Percentiles rank a stretch among this genome's conserved stretches.
These are phyloP conservation scores for Cyrtonyx montezumae DNA, from an alignment of 2,113 vertebrate species.

Conservation along the genomic window DNA sequence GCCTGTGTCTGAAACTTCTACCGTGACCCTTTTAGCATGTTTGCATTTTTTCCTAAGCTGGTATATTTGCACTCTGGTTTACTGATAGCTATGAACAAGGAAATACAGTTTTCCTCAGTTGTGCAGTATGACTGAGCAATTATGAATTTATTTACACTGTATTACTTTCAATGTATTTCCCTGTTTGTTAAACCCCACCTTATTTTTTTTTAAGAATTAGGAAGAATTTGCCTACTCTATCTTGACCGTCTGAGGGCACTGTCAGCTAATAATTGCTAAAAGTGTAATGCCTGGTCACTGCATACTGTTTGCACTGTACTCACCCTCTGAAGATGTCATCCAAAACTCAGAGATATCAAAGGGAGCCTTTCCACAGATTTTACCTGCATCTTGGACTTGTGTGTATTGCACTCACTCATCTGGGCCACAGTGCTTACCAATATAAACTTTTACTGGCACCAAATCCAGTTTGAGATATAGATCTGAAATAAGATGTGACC, in stretches of 20 bases:
- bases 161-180: background rate
- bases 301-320: background rate
- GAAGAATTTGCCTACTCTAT: background rate
- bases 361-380: background rate
- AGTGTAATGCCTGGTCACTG: background rate
- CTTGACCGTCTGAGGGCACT: constrained; percentile 31
- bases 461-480: background rate
- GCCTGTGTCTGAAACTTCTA: background rate
- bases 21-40: background rate
- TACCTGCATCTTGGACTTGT: background rate
- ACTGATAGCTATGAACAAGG: background rate
- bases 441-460: background rate
- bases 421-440: background rate
- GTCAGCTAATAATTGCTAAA: constrained; percentile 29
- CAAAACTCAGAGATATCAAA: background rate
- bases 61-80: background rate
- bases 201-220: constrained; percentile 3
- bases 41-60: background rate
- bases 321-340: background rate
- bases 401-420: background rate
- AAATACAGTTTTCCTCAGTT: background rate
- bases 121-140: background rate
- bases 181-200: background rate
- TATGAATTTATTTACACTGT: background rate
- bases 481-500: background rate